phyloP scores from a whole-genome alignment of 2,888 invertebrate species.

The Tenodera sinensis region DNA sequence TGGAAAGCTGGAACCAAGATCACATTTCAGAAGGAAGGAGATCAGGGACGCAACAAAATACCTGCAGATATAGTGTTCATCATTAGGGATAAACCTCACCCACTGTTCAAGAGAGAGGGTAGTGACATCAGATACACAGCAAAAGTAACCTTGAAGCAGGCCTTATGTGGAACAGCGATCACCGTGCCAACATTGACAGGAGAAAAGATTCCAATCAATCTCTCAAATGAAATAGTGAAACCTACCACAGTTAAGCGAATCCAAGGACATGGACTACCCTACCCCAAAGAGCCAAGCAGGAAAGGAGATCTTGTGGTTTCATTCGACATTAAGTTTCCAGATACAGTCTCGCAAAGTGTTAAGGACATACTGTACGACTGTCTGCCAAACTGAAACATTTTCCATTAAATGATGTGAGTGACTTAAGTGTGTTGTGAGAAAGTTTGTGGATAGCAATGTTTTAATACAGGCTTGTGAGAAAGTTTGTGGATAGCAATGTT shows the following conservation, averaged over 20 bases:
- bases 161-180: slow-evolving; percentile 83
- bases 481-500: too few relatives aligned
- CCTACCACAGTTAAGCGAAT: slow-evolving; percentile 87
- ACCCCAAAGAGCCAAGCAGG: slow-evolving; percentile 86
- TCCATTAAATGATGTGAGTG: not conserved
- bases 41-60: slow-evolving; percentile 87
- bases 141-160: slow-evolving; percentile 82
- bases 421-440: not conserved
- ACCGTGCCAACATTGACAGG: slow-evolving; percentile 86
- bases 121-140: slow-evolving; percentile 87
- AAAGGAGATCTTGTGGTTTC: slow-evolving; percentile 89
- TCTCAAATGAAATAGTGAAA: slow-evolving; percentile 79
- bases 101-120: slow-evolving; percentile 88
- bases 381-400: slow-evolving; percentile 61
- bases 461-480: too few relatives aligned
- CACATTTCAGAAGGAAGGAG: slow-evolving; percentile 95
- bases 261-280: slow-evolving; percentile 85
- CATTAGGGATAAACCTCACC: slow-evolving; percentile 90
- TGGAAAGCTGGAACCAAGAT: slow-evolving; percentile 99
- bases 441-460: not conserved
- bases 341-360: slow-evolving; percentile 67
- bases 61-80: slow-evolving; percentile 97
- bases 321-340: slow-evolving; percentile 94
- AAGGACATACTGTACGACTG: slow-evolving; percentile 86
- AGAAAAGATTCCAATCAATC: slow-evolving; percentile 73